Base-by-base conservation (phyloP, 2,797 vertebrate species). In the Cyprinodon diabolis region DNA sequence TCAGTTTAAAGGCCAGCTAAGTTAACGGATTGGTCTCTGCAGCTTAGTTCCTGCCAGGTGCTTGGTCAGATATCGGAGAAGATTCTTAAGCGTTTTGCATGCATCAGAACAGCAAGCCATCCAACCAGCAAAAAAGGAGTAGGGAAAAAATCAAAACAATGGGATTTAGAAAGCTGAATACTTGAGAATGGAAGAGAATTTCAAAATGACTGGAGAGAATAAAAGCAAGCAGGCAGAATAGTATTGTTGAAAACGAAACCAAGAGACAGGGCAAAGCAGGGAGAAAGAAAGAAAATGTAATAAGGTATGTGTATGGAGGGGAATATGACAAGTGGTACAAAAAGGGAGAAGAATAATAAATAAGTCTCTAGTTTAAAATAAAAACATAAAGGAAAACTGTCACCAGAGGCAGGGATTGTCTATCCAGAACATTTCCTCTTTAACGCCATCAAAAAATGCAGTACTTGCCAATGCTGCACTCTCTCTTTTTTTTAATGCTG, bases 61-160 rank as follows among this genome's bases (percentile, higher is more conserved):
- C 85, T 86, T 62, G 79, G 81, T 87, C 87, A 91, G 87, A 92
- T 92, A 90, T 89, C 80, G 87, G 75, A 84, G 71, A 72, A 84
- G 77, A 88, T 87, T 91, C 91, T 87, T 89, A 91, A 88, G 86
- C 71, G 86, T 83, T 91, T 87, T 89, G 86, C 84, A 88, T 87
- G 81, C 87, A 80, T 84, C 87, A 88, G 74, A 75, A 69, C 65
- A 71, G 76, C 72, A 75, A 78, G 40, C 52, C 78, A 81, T 71
- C 69, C 70, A 77, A 52, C 69, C 67, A 77, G 78, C 74, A 71
- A 78, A 89, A 76, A 78, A 51, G 69, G 71, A 67, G 78, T 75
- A 72, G 48, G 49, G 37, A 63, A 40, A 78, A 78, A 17, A 65
- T 75, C 65, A 62, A 56, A 57, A 58, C 47, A 68, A 63, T 25